Base-by-base conservation (phyloP, 2,888 invertebrate species). In the Troides oblongomaculatus region DNA sequence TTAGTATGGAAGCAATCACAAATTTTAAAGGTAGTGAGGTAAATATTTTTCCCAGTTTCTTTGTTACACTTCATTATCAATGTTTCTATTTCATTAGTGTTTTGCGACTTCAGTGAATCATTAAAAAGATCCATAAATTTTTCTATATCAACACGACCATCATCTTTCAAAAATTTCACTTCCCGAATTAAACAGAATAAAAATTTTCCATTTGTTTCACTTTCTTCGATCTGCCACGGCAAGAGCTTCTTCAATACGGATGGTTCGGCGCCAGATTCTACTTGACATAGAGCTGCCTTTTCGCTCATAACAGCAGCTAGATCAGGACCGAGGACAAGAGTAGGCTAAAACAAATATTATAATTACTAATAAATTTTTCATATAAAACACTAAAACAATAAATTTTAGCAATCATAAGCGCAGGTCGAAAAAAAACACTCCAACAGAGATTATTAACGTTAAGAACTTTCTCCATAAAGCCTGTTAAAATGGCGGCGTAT, bases 171-270 rank as follows among this genome's bases (percentile, higher is more conserved):
- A 50, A 46, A 68, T 59, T 36, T 59, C 18, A 68, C 17, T 58
- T 68, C 36, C 18, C 25, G 46, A 25, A 43, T 46, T 21, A 68
- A 30, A 39, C 68, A 68, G 39, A 59, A 59, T 21, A 68, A 7
- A 59, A 68, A 68, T 58, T 59, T 68, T 50, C 68, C 63, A 36
- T 63, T 68, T 18, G 30, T 56, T 25, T 68, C 68, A 59, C 25
- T 68, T 59, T 68, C 68, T 21, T 63, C 68, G 3, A 68, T 30
- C 21, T 58, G 18, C 62, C 62, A 68, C 23, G 68, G 68, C 50
- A 68, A 36, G n/a, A 68, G 25, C 21, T 68, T 68, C 17, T 58
- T 14, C 17, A 68, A 30, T 14, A 63, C 7, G 2, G 23, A 62
- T 1, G 66, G 39, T 1, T 56, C 58, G 6, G 23, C 63, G 12